Conservation (phyloP, 2,888 invertebrate species). For the Hirtodrosophila histrioides region DNA sequence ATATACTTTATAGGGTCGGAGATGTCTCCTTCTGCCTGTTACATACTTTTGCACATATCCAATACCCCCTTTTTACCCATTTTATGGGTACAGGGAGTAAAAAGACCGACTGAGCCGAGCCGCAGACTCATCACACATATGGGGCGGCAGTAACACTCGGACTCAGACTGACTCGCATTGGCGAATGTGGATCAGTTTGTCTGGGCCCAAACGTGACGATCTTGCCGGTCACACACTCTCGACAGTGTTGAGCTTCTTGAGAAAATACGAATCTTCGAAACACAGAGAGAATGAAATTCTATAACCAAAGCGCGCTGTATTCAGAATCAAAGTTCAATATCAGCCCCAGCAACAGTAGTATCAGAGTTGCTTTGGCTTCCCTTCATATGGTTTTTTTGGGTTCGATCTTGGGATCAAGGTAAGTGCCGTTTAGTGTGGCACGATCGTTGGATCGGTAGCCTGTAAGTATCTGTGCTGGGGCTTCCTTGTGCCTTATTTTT, state of each 20-base stretch:
- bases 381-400: slow-evolving; percentile 21
- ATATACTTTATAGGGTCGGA: no score
- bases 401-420: slow-evolving; percentile 67
- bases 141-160: slow-evolving; percentile 42
- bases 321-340: slow-evolving; percentile 73
- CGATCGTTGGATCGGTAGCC: slow-evolving; percentile 69
- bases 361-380: slow-evolving; percentile 64
- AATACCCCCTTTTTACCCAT: no score
- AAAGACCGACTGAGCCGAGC: slow-evolving; percentile 19
- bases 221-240: slow-evolving; percentile 32
- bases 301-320: slow-evolving; percentile 55
- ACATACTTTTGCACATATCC: no score
- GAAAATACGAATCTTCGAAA: slow-evolving; percentile 41
- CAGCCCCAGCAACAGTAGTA: slow-evolving; percentile 43
- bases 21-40: no score
- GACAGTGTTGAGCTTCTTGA: slow-evolving; percentile 52
- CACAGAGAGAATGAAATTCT: slow-evolving; percentile 62
- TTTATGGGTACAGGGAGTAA: no score
- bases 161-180: slow-evolving; percentile 14
- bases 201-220: slow-evolving; percentile 46
- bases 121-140: slow-evolving; percentile 58
- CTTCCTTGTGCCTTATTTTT: slow-evolving; percentile 60
- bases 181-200: slow-evolving; percentile 53
- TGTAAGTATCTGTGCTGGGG: slow-evolving; percentile 58
- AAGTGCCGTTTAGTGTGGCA: slow-evolving; percentile 76